Conservation (phyloP, 2,797 vertebrate genomes). For the Tapirus indicus region DNA sequence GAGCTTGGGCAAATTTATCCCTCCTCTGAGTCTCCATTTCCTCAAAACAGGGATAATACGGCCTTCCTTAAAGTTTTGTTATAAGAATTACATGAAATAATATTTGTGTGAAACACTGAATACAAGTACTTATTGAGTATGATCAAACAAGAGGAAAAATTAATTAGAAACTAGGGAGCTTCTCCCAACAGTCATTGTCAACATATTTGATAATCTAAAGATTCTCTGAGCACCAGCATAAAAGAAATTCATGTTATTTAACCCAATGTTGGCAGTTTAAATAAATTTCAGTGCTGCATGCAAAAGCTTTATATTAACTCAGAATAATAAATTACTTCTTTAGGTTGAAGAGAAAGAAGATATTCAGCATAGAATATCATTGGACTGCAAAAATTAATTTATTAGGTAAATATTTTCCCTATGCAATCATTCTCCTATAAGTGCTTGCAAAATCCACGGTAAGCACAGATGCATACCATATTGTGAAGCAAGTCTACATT, state of each 20-base stretch:
- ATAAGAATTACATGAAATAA: background rate
- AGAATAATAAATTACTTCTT: background rate
- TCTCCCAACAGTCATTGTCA: background rate
- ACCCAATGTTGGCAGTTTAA: constrained; percentile 10
- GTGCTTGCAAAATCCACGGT: background rate
- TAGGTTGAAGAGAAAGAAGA: background rate
- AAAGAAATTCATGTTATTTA: constrained; percentile 35
- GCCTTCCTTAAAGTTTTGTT: background rate
- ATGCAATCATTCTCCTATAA: constrained; percentile 11
- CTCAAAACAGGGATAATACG: background rate
- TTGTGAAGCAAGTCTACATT: background rate
- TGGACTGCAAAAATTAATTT: background rate
- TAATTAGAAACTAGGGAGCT: background rate
- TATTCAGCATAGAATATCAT: background rate
- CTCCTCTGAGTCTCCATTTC: background rate
- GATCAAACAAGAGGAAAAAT: background rate
- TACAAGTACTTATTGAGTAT: background rate
- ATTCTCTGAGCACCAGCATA: background rate
- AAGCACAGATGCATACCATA: background rate
- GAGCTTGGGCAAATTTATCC: background rate
- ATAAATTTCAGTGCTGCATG: background rate
- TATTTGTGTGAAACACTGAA: background rate
- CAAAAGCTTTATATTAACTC: constrained; percentile 20
- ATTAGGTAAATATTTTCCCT: constrained; percentile 17
- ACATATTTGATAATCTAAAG: background rate